Percentiles rank a stretch among this genome's conserved stretches.
phyloP scores from a whole-genome alignment of 2,113 vertebrate species.

The Microcebus tavaratra region DNA sequence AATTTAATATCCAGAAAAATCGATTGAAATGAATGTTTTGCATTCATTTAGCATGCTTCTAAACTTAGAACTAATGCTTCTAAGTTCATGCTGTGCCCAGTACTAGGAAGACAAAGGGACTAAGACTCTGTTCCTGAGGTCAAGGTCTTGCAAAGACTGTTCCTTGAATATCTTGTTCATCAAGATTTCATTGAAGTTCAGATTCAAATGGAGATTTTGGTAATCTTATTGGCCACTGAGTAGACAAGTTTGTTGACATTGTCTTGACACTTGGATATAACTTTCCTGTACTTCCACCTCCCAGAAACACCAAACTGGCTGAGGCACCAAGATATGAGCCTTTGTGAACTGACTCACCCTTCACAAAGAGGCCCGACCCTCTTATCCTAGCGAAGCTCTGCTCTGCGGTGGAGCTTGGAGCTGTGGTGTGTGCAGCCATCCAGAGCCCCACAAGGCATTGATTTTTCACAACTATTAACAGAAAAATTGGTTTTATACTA shows the following conservation, averaged over 20 bases:
- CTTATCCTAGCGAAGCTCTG: neutral
- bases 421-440: neutral
- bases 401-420: neutral
- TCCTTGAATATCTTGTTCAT: neutral
- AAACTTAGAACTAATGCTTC: neutral
- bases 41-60: neutral
- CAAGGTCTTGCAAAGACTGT: neutral
- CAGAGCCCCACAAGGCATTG: neutral
- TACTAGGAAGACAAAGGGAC: neutral
- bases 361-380: neutral
- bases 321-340: neutral
- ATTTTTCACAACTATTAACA: neutral
- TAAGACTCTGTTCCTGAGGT: neutral
- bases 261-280: neutral
- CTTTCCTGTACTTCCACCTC: neutral
- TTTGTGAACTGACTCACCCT: neutral
- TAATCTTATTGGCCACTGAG: neutral
- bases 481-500: neutral
- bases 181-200: conserved; percentile 2
- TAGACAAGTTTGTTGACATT: neutral
- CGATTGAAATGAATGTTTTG: conserved; percentile 20
- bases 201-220: neutral
- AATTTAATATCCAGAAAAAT: conserved; percentile 25
- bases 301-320: neutral
- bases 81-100: neutral